Conservation (phyloP, 2,797 vertebrate genomes). For the Pseudochirops corinnae region DNA sequence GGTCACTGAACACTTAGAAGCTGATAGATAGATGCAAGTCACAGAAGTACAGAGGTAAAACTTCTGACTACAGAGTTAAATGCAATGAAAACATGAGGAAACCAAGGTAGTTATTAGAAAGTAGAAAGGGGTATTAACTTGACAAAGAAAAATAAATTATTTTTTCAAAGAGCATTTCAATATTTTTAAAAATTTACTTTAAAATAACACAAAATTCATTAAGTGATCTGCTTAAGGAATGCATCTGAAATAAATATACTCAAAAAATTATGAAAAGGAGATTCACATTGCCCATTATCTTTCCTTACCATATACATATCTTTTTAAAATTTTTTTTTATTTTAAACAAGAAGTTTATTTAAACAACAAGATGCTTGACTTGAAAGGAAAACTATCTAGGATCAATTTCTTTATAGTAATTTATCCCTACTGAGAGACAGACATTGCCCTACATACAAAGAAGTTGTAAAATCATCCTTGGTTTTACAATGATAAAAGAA, state of each 20-base stretch:
- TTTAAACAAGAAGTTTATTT: no score
- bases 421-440: no score
- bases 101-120: background rate
- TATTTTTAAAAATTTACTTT: background rate
- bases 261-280: background rate
- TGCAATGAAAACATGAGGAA: background rate
- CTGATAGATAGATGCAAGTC: background rate
- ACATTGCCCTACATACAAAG: no score
- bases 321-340: no score
- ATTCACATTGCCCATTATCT: background rate
- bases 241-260: no score
- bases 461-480: no score
- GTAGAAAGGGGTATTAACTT: background rate
- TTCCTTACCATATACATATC: background rate
- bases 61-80: background rate
- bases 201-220: background rate
- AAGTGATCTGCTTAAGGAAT: no score
- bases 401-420: no score
- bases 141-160: background rate
- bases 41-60: background rate
- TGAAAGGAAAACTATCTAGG: no score
- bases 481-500: no score
- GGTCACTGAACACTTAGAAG: background rate
- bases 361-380: no score
- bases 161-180: background rate